Conservation (phyloP, 2,888 invertebrate genomes). For the Cryptocephalus moraei region DNA sequence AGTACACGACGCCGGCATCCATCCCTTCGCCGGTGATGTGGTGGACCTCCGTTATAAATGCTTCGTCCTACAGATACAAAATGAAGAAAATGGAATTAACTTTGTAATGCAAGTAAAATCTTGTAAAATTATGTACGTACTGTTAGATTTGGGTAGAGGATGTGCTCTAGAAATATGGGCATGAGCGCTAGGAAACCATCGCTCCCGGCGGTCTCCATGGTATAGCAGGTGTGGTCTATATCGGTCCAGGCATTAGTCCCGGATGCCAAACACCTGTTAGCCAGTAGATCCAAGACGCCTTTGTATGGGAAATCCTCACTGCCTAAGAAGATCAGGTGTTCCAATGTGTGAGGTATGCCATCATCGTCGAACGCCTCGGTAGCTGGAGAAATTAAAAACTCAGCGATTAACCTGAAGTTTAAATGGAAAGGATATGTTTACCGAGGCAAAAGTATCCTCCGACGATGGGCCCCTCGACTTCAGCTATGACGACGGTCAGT, state of each 20-base stretch:
- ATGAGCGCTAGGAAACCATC: slow-evolving; percentile 81
- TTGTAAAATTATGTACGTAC: slow-evolving; percentile 32
- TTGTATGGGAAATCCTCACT: slow-evolving; percentile 85
- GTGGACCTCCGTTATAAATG: slow-evolving; percentile 83
- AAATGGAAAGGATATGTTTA: slow-evolving; percentile 27
- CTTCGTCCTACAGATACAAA: slow-evolving; percentile 53
- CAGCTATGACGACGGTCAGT: slow-evolving; percentile 69
- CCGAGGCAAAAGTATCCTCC: slow-evolving; percentile 81
- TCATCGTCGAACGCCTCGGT: slow-evolving; percentile 89
- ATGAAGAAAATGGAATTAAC: too few relatives aligned
- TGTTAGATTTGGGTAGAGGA: slow-evolving; percentile 72
- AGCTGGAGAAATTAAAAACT: slow-evolving; percentile 42
- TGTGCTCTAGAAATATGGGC: slow-evolving; percentile 85
- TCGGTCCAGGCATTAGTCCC: slow-evolving; percentile 90
- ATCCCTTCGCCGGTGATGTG: slow-evolving; percentile 81
- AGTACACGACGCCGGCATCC: slow-evolving; percentile 91
- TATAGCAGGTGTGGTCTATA: slow-evolving; percentile 82
- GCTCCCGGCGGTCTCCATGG: slow-evolving; percentile 76
- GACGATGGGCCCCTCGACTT: slow-evolving; percentile 84
- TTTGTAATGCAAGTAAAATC: not conserved
- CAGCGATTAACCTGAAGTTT: too few relatives aligned
- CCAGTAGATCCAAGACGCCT: slow-evolving; percentile 78
- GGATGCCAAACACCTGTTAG: slow-evolving; percentile 80
- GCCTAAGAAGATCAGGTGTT: slow-evolving; percentile 85
- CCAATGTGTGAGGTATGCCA: slow-evolving; percentile 86